Conservation (phyloP, 2,113 vertebrate species). For the Corythornis vintsioides region DNA sequence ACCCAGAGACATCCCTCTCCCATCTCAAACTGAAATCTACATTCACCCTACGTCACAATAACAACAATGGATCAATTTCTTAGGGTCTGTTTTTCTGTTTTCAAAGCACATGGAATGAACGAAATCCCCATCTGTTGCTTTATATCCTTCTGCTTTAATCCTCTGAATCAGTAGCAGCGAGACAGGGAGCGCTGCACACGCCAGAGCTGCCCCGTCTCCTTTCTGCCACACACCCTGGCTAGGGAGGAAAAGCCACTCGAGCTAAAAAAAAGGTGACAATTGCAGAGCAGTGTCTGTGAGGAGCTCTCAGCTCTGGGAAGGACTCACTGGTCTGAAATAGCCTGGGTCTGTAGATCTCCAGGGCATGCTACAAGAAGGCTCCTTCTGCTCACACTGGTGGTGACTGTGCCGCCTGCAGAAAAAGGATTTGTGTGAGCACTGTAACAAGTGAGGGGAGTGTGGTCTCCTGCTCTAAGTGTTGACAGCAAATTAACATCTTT, state of each 20-base stretch:
- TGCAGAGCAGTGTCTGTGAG: background rate
- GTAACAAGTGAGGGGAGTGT: background rate
- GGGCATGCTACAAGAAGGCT: background rate
- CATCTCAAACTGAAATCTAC: background rate
- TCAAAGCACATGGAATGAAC: slow-evolving; percentile 16
- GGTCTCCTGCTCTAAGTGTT: background rate
- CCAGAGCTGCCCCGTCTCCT: background rate
- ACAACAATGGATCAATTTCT: background rate
- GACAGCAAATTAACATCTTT: background rate
- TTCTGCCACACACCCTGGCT: background rate
- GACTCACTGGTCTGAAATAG: background rate
- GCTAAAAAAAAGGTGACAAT: background rate
- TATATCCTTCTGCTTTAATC: slow-evolving; percentile 39
- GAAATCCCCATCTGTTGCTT: slow-evolving; percentile 56
- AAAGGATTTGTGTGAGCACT: background rate
- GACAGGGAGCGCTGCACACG: background rate
- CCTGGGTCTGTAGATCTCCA: background rate
- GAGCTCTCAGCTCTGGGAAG: background rate
- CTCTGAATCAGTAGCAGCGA: slow-evolving; percentile 1
- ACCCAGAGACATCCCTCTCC: background rate
- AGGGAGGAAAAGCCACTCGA: background rate
- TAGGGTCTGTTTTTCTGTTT: slow-evolving; percentile 9
- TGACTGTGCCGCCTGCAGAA: background rate
- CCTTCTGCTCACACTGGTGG: background rate
- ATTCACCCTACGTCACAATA: background rate